Evolutionary conservation across 2,113 vertebrate genomes (phyloP), one percentile per base, ranked within the genome.

Genomic region (Seriola aureovittata): DNA sequence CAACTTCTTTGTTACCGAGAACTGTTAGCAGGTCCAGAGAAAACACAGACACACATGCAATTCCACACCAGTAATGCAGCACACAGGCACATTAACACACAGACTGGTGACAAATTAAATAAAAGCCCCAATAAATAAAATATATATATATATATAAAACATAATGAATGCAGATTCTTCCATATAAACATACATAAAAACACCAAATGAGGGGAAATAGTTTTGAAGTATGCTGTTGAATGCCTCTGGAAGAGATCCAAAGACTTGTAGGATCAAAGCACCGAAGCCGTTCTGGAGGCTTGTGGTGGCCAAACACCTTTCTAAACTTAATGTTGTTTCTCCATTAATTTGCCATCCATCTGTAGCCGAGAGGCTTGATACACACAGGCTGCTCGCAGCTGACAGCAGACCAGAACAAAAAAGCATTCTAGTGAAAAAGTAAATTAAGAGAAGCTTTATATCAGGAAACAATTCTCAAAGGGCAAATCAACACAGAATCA

Each of bases 281-380:
- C 21, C 3, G 9, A 42, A 40, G 13, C 8, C 57, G 50, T 58
- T 57, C 52, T 57, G 36, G 29, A 36, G 11, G 67, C 5, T n/a
- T 1, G 1, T 25, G 19, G 19, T 62, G 19, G 17, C 25, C 12
- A 48, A 69, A 70, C 60, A 76, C 17, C 50, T 65, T 52, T 71
- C 21, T 10, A 63, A 44, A 55, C 21, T 65, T 52, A 8, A 38
- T 70, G 65, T 65, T 25, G 32, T 25, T 75, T 80, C 64, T 36
- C 11, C 46, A 76, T 73, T 59, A 78, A 74, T 81, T 67, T 78
- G 68, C 4, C 36, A 65, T 59, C 71, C 58, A 44, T 78, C 50
- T 60, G 32, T 40, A 59, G 21, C 66, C 11, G 13, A 72, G 54
- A 60, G 4, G 16, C 12, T 48, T 52, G 12, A 44, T 19, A 64